Conservation (phyloP, 2,797 vertebrate species). For the Darevskia mixta region DNA sequence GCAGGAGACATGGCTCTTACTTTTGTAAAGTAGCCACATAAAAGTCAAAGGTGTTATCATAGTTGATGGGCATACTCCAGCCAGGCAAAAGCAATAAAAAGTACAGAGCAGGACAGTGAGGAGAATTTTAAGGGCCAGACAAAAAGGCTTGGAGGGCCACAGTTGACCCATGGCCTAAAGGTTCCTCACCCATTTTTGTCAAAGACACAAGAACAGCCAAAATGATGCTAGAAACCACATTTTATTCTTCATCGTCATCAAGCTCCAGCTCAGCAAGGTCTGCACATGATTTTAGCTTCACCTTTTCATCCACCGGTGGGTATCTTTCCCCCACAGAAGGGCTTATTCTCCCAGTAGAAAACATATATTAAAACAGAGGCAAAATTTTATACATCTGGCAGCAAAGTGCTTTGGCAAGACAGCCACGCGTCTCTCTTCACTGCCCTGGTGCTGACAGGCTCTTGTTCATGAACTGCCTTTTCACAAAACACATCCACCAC, state of each 20-base stretch:
- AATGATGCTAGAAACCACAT: conserved; percentile 63
- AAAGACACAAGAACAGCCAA: conserved; percentile 43
- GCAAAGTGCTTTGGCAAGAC: conserved; percentile 42
- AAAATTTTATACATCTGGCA: conserved; percentile 64
- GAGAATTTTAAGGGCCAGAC: no score
- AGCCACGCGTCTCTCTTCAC: conserved; percentile 71
- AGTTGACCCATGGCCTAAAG: background rate
- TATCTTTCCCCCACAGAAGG: conserved; percentile 42
- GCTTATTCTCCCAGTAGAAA: conserved; percentile 71
- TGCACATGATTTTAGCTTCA: conserved; percentile 47
- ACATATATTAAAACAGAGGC: conserved; percentile 68
- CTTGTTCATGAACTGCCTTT: conserved; percentile 99
- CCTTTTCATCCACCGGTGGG: conserved; percentile 21
- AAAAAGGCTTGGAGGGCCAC: no score
- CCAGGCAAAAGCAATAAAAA: no score
- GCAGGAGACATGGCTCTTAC: no score
- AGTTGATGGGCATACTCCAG: no score
- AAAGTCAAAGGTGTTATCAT: no score
- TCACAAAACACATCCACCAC: conserved; percentile 99
- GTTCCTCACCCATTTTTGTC: no score
- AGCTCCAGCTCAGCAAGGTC: conserved; percentile 85
- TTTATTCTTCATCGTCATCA: conserved; percentile 75
- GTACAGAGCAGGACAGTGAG: no score
- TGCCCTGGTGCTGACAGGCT: conserved; percentile 96
- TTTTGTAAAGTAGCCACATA: no score